phyloP scores from a whole-genome alignment of 1,140 invertebrate genomes.

The Pseudomyrmex dendroicus region DNA sequence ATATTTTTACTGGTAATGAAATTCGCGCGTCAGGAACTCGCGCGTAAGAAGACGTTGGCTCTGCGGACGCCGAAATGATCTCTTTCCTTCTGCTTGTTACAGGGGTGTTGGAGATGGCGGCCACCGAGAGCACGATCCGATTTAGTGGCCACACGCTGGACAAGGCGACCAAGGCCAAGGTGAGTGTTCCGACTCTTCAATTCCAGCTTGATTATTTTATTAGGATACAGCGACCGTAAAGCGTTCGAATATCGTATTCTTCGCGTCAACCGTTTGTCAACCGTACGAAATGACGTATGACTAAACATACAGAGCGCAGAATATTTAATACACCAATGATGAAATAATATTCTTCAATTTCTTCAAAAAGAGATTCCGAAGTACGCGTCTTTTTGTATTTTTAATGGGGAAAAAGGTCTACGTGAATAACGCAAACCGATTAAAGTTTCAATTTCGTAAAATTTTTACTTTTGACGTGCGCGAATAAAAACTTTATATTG shows the following conservation, averaged over 20 bases:
- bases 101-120: conserved; percentile 90
- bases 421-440: too few relatives aligned
- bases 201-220: conserved; percentile 36
- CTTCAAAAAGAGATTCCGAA: not conserved
- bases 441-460: too few relatives aligned
- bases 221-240: not conserved
- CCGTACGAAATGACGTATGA: not conserved
- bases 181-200: conserved; percentile 60
- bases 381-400: too few relatives aligned
- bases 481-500: too few relatives aligned
- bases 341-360: not conserved
- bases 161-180: conserved; percentile 99
- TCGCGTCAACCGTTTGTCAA: not conserved
- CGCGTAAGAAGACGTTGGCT: conserved; percentile 39
- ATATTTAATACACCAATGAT: not conserved
- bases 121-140: conserved; percentile 92
- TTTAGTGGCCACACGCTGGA: conserved; percentile 98
- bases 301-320: not conserved
- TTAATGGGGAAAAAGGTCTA: too few relatives aligned
- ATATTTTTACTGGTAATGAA: conserved; percentile 20
- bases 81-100: conserved; percentile 80
- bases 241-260: not conserved
- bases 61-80: conserved; percentile 59
- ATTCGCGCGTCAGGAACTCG: conserved; percentile 40
- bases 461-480: too few relatives aligned